These are phyloP conservation scores for Saccostrea cuccullata DNA, from an alignment of 1,140 invertebrate genomes.

Conservation along the genomic window DNA sequence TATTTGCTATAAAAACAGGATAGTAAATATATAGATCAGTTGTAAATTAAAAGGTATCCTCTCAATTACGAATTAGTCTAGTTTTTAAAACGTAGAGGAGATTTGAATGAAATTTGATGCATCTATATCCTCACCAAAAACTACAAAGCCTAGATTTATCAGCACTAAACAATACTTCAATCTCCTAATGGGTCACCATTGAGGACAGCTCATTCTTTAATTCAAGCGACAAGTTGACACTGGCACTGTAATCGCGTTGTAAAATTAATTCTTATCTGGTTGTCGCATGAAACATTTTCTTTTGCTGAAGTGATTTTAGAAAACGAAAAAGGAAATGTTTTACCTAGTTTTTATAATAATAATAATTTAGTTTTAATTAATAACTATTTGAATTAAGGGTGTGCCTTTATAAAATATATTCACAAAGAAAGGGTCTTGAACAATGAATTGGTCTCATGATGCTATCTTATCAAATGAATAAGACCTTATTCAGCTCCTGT, in stretches of 20 bases:
- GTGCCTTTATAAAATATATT: neutral
- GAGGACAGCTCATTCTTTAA: neutral
- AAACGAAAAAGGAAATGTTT: no score
- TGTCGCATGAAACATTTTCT: neutral
- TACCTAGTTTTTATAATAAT: neutral
- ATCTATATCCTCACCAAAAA: neutral
- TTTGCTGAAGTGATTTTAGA: no score
- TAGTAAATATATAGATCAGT: no score
- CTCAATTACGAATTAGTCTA: neutral
- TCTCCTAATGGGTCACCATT: neutral
- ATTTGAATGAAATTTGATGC: neutral
- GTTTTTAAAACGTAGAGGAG: neutral
- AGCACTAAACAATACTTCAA: neutral
- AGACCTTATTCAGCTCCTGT: neutral
- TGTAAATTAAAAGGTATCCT: no score
- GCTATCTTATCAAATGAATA: neutral
- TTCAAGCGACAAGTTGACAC: neutral
- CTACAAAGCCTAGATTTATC: neutral
- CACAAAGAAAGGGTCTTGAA: neutral
- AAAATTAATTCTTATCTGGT: neutral
- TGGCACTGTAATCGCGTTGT: neutral
- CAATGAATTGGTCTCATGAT: neutral
- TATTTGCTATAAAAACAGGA: no score
- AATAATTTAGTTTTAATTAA: neutral
- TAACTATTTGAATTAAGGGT: slow-evolving; percentile 4